phyloP scores from a whole-genome alignment of 2,113 vertebrate genomes.

The Oncorhynchus mykiss region DNA sequence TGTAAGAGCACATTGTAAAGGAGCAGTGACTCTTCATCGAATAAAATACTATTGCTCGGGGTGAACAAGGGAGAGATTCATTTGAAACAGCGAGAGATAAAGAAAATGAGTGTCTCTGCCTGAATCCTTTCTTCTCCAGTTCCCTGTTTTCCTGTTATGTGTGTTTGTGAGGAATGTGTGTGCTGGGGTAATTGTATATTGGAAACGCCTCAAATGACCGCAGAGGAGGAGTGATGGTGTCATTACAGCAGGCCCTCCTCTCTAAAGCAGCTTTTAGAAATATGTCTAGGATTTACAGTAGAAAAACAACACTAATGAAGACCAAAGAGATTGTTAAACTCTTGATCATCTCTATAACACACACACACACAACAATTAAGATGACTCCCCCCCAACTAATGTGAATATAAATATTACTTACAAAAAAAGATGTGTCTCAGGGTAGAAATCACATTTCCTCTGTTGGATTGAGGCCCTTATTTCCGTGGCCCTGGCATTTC shows the following conservation, averaged over 20 bases:
- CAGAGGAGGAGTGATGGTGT: slow-evolving; percentile 48
- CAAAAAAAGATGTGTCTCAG: slow-evolving; percentile 31
- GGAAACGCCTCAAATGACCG: slow-evolving; percentile 50
- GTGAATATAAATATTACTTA: slow-evolving; percentile 38
- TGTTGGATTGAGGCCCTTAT: slow-evolving; percentile 22
- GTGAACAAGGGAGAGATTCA: slow-evolving; percentile 30
- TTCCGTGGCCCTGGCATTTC: slow-evolving; percentile 29
- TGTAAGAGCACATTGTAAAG: too few species aligned
- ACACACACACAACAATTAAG: slow-evolving; percentile 11
- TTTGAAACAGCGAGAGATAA: slow-evolving; percentile 23
- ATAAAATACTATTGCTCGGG: neutral
- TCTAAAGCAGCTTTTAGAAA: slow-evolving; percentile 46
- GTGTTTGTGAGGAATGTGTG: slow-evolving; percentile 46
- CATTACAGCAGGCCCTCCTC: slow-evolving; percentile 34
- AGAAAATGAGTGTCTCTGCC: neutral
- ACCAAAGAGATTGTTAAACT: neutral
- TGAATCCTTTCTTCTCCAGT: neutral
- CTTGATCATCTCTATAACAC: neutral
- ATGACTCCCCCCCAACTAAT: slow-evolving; percentile 27
- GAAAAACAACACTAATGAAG: neutral
- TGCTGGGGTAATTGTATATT: slow-evolving; percentile 53
- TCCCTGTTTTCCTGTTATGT: slow-evolving; percentile 28
- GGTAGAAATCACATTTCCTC: slow-evolving; percentile 50
- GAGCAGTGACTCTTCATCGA: too few species aligned
- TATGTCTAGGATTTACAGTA: slow-evolving; percentile 37